Percentiles rank a stretch among this genome's conserved stretches.
These are phyloP conservation scores for Samia ricini DNA, from an alignment of 1,140 invertebrate genomes.

Conservation along the genomic window DNA sequence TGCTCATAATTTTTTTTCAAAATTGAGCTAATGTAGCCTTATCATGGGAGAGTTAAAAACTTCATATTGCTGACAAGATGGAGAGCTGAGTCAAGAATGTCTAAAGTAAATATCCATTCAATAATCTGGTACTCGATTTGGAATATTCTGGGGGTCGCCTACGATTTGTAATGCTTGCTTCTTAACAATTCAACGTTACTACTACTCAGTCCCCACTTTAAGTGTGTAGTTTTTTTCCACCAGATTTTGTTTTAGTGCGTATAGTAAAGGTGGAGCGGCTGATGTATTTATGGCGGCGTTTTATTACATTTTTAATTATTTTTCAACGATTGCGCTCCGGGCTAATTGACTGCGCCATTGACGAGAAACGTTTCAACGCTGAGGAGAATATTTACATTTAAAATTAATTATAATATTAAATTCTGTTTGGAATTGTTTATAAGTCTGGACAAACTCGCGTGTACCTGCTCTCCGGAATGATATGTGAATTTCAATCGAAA, in stretches of 20 bases:
- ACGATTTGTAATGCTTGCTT: background rate
- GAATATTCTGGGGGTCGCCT: no score
- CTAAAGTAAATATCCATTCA: no score
- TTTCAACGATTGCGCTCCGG: conserved; percentile 54
- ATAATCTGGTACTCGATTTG: no score
- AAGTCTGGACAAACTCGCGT: background rate
- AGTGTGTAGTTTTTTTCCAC: conserved; percentile 27
- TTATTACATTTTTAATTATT: conserved; percentile 75
- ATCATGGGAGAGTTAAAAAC: no score
- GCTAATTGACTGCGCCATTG: conserved; percentile 62
- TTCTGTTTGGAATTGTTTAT: background rate
- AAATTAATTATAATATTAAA: background rate
- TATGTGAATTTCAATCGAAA: background rate
- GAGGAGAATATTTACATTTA: conserved; percentile 20
- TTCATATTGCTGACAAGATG: no score
- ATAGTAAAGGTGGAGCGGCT: conserved; percentile 34
- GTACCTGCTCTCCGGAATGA: background rate
- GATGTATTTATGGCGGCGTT: conserved; percentile 67
- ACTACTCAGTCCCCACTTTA: background rate
- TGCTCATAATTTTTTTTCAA: no score
- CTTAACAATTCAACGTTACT: background rate
- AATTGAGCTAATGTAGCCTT: no score
- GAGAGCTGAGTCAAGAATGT: no score
- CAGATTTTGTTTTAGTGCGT: conserved; percentile 40
- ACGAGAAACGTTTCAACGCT: conserved; percentile 33